These are phyloP conservation scores for Oxyteleia sp. DNA, from an alignment of 2,888 invertebrate species.

Conservation along the genomic window DNA sequence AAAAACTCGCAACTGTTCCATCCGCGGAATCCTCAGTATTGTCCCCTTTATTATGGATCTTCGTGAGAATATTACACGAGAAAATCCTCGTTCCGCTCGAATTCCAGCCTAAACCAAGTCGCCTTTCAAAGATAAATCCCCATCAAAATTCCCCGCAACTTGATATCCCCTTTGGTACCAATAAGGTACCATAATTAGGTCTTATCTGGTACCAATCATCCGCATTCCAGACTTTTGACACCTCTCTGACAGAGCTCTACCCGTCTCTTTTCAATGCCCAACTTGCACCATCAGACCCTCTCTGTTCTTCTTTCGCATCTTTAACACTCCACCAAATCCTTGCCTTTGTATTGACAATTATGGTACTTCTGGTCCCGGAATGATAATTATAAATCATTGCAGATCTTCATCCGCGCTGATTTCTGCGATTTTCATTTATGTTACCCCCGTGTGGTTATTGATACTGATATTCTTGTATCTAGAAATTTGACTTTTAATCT, in stretches of 20 bases:
- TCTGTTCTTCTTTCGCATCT: constrained; percentile 38
- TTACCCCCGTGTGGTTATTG: background rate
- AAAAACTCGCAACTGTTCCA: background rate
- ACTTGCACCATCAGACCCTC: constrained; percentile 9
- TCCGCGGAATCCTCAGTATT: background rate
- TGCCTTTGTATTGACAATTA: constrained; percentile 23
- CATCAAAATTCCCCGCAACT: background rate
- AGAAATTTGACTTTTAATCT: background rate
- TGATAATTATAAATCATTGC: background rate
- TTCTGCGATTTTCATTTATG: background rate
- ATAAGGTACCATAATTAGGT: constrained; percentile 9
- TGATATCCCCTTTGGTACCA: background rate
- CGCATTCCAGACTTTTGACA: constrained; percentile 86
- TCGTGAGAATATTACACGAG: constrained; percentile 19
- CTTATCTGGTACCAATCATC: constrained; percentile 80
- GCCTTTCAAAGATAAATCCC: background rate
- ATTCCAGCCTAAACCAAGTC: background rate
- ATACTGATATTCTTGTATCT: background rate
- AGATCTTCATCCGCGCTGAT: background rate
- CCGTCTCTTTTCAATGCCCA: constrained; percentile 24
- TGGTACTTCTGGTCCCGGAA: constrained; percentile 1
- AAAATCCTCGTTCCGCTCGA: background rate
- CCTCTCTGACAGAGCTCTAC: constrained; percentile 81
- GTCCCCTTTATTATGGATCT: constrained; percentile 38
- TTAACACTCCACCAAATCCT: constrained; percentile 11